A percentile compares a stretch with the other conserved stretches of the same genome.
Evolutionary conservation across 2,888 invertebrate genomes (phyloP).

Genomic region (Aradus depressus): DNA sequence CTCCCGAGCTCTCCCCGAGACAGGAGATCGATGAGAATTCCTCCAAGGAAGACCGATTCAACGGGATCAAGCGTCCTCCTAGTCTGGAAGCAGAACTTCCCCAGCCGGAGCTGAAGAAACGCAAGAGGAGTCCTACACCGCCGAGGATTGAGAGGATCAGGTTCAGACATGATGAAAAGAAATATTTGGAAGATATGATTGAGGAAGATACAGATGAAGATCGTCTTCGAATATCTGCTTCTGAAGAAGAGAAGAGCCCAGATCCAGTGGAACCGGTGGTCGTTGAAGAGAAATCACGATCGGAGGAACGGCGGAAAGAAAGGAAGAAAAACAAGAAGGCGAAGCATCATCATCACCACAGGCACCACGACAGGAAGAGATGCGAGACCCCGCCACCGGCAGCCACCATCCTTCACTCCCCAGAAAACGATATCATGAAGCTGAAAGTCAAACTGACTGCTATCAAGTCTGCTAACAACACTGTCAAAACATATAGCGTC

Average conservation of each 20-base stretch:
- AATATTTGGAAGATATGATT: slow-evolving; percentile 19
- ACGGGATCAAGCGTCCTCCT: slow-evolving; percentile 10
- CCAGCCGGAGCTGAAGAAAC: slow-evolving; percentile 3
- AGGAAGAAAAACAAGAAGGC: slow-evolving; percentile 31
- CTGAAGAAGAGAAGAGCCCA: slow-evolving; percentile 19
- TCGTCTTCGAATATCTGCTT: slow-evolving; percentile 17
- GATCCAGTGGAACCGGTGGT: slow-evolving; percentile 7
- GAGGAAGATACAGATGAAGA: slow-evolving; percentile 23
- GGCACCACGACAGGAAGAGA: slow-evolving; percentile 30
- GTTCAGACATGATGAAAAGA: slow-evolving; percentile 14
- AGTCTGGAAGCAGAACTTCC: background rate
- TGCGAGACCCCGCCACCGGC: slow-evolving; percentile 28
- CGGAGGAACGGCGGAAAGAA: slow-evolving; percentile 25
- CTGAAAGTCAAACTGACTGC: slow-evolving; percentile 32
- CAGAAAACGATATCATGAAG: slow-evolving; percentile 32
- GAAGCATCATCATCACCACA: slow-evolving; percentile 31
- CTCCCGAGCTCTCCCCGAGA: background rate
- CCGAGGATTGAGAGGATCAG: slow-evolving; percentile 13
- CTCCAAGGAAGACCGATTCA: slow-evolving; percentile 6
- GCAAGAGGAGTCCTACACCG: slow-evolving; percentile 10
- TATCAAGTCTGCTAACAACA: slow-evolving; percentile 22
- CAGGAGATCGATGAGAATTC: background rate
- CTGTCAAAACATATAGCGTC: slow-evolving; percentile 20
- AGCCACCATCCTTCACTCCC: slow-evolving; percentile 31
- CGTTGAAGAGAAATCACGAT: slow-evolving; percentile 15